Percentiles rank a stretch among this genome's conserved stretches.
phyloP scores from a whole-genome alignment of 2,113 vertebrate genomes.

The Sialia sialis region DNA sequence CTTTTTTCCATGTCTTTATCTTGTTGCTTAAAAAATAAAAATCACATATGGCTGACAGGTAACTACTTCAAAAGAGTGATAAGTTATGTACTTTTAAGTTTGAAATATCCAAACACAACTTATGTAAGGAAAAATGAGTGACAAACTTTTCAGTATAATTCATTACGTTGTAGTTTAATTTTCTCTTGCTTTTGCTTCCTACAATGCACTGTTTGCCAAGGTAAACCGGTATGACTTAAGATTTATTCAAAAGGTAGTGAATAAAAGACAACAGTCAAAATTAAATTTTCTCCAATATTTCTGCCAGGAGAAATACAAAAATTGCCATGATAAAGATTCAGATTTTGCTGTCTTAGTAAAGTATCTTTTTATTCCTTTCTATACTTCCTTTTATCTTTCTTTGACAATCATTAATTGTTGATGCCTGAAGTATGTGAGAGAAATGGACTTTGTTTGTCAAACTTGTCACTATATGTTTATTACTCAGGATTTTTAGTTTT shows the following conservation, averaged over 20 bases:
- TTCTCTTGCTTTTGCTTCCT: neutral
- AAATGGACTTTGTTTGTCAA: neutral
- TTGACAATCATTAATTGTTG: neutral
- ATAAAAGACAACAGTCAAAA: neutral
- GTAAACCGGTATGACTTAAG: slow-evolving; percentile 2
- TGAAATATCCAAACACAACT: neutral
- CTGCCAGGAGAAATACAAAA: neutral
- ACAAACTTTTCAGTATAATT: neutral
- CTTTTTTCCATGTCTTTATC: neutral
- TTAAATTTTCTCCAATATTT: neutral
- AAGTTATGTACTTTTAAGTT: neutral
- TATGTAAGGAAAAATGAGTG: neutral
- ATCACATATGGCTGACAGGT: neutral
- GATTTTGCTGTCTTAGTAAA: neutral
- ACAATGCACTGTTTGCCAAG: neutral
- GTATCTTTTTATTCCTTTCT: neutral
- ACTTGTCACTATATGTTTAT: neutral
- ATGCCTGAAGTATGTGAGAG: neutral
- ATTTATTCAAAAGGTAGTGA: neutral
- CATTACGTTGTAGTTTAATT: neutral
- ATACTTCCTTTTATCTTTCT: neutral
- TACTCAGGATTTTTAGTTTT: neutral
- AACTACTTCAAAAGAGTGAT: neutral
- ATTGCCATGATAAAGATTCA: neutral
- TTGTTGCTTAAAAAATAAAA: neutral